A percentile compares a stretch with the other conserved stretches of the same genome.
These are phyloP conservation scores for Andrena minutula DNA, from an alignment of 2,888 invertebrate species.

Conservation along the genomic window DNA sequence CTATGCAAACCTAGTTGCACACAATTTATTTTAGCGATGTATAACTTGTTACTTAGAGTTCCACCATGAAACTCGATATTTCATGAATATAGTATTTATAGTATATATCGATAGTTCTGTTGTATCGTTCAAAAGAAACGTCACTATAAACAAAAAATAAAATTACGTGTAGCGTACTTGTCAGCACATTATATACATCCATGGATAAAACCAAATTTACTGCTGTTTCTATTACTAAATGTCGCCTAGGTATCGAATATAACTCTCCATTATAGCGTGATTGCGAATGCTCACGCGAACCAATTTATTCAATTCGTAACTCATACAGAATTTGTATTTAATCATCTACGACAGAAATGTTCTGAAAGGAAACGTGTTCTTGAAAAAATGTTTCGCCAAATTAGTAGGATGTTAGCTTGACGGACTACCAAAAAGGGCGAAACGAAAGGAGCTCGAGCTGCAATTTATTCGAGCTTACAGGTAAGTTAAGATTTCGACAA, in stretches of 20 bases:
- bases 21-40: too few species aligned
- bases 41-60: too few species aligned
- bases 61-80: too few species aligned
- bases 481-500: slow-evolving; percentile 37
- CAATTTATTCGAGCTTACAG: slow-evolving; percentile 7
- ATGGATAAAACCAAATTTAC: not conserved
- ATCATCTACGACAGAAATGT: not conserved
- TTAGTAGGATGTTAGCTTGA: slow-evolving; percentile 6
- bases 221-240: not conserved
- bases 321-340: not conserved
- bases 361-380: not conserved
- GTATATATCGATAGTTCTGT: too few species aligned
- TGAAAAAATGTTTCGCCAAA: not conserved
- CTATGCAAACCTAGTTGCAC: too few species aligned
- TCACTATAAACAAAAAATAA: too few species aligned
- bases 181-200: too few species aligned
- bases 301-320: not conserved
- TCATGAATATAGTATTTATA: too few species aligned
- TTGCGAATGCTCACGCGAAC: too few species aligned
- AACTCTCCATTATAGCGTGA: too few species aligned
- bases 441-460: not conserved
- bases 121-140: too few species aligned
- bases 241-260: not conserved
- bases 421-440: not conserved
- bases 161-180: too few species aligned